Base-by-base conservation (phyloP, 2,888 invertebrate species). In the Ethmia dodecea region DNA sequence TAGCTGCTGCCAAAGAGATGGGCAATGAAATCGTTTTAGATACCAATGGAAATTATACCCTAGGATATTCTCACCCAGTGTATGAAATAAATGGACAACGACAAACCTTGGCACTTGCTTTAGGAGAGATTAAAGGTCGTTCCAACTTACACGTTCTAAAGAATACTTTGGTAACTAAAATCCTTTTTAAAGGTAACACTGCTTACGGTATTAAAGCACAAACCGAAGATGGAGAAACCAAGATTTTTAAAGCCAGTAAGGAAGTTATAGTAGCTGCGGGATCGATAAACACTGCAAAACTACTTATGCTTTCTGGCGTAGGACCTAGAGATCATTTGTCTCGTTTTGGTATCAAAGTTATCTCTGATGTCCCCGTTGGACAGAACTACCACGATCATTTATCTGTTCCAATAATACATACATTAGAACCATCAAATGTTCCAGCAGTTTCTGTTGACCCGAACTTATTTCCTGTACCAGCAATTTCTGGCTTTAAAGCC, bases 51-150 rank as follows among this genome's bases (percentile, higher is more conserved):
- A 44, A 75, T 49, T 38, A 68, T 60, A 27, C 72, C 57, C 42
- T 38, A 58, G 81, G 43, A 41, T 75, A 37, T 38, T 65, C 46
- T 8, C 35, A 40, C 3, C 35, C 46, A 1, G 20, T 53, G 10
- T 42, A 36, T 4, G 52, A 51, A 0, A 39, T 55, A 14, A 49
- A 53, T 22, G 79, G 73, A 4, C 65, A 68, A 1, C 58, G 86
- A 11, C 78, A 80, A 31, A 78, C 77, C 45, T 70, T 77, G 1
- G 74, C 83, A 0, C 74, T 54, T 45, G 79, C 79, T 5, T 31
- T 67, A 12, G 47, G 48, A 20, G 47, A 51, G 2, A 38, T 51
- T 1, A 55, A 52, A 37, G 39, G 55, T 13, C 49, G 64, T n/a
- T 25, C 38, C n/a, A 68, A 67, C 37, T 43, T 68, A 3, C 47